Evolutionary conservation across 2,797 vertebrate species (phyloP).

Genomic region (Myotis pilosus): DNA sequence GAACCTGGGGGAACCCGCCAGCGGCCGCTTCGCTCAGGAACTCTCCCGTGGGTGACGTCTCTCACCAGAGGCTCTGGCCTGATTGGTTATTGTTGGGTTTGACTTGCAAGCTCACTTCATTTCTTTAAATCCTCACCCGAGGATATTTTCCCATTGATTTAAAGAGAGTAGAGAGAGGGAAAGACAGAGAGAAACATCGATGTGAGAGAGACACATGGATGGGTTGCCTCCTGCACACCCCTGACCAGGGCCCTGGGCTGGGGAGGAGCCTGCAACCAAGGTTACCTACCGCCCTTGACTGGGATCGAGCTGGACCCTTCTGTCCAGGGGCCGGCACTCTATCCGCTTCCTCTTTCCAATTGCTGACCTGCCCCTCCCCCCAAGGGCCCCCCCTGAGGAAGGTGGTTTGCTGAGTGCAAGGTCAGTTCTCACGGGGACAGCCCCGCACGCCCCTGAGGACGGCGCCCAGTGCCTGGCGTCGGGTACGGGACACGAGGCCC

Average conservation of each 20-base stretch:
- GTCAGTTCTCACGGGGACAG: neutral
- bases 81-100: conserved; percentile 6
- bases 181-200: too few species aligned
- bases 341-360: too few species aligned
- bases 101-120: conserved; percentile 29
- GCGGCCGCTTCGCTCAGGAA: neutral
- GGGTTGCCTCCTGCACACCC: too few species aligned
- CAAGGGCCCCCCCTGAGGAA: neutral
- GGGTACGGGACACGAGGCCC: neutral
- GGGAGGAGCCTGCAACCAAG: too few species aligned
- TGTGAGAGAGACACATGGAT: too few species aligned
- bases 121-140: too few species aligned
- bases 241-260: too few species aligned
- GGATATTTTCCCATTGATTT: too few species aligned
- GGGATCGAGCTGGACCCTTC: too few species aligned
- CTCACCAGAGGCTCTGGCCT: conserved; percentile 37
- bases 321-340: too few species aligned
- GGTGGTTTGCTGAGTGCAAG: neutral
- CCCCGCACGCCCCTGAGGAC: neutral
- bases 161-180: too few species aligned
- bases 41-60: conserved; percentile 19
- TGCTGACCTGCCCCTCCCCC: neutral
- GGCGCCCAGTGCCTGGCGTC: neutral
- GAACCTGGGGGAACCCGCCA: neutral
- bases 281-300: too few species aligned